These are phyloP conservation scores for Callinectes sapidus DNA, from an alignment of 2,888 invertebrate species.

Conservation along the genomic window DNA sequence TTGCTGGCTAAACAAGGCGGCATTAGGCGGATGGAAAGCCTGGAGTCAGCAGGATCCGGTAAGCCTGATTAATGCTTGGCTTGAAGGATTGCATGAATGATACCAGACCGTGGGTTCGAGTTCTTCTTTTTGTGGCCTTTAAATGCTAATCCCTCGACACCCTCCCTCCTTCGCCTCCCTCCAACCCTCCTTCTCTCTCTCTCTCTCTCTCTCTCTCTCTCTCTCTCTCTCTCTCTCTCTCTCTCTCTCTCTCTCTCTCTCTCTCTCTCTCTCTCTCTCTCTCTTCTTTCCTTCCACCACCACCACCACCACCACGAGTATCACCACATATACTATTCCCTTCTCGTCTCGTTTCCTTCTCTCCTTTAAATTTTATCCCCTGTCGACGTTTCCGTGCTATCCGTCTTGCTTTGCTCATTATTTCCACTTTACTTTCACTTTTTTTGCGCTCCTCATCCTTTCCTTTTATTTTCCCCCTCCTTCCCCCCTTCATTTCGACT, in stretches of 20 bases:
- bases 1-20: conserved; percentile 54
- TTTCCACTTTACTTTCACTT: not conserved
- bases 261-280: not conserved
- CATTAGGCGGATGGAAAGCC: conserved; percentile 49
- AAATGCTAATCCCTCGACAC: conserved; percentile 39
- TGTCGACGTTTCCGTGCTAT: not conserved
- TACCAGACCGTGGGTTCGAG: conserved; percentile 35
- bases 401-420: conserved; percentile 16
- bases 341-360: not conserved
- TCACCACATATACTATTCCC: not conserved
- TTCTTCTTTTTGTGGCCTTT: conserved; percentile 40
- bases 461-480: not conserved
- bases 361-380: not conserved
- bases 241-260: not conserved
- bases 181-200: not conserved
- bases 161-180: not conserved
- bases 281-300: not conserved
- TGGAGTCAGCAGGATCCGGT: conserved; percentile 36
- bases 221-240: too few species aligned
- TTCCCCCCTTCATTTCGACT: too few species aligned
- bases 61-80: conserved; percentile 54
- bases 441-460: not conserved
- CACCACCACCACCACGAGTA: not conserved
- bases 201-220: not conserved
- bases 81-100: conserved; percentile 50